Conservation (phyloP, 2,888 invertebrate species). For the Hirtodrosophila confusa region DNA sequence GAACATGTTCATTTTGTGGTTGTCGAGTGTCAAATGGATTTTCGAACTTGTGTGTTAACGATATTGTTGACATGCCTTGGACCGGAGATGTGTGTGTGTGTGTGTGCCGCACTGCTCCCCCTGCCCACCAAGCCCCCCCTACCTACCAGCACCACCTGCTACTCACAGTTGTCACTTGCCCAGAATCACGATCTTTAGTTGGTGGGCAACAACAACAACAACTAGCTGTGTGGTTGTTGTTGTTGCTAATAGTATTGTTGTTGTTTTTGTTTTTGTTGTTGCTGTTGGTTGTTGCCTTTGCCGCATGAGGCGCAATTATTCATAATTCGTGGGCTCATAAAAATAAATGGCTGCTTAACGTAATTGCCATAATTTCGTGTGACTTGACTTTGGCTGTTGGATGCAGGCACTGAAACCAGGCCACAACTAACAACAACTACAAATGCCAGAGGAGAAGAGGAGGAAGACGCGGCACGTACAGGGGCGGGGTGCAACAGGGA, state of each 20-base stretch:
- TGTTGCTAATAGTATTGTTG: not conserved
- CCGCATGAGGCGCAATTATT: constrained; percentile 61
- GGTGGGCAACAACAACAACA: constrained; percentile 2
- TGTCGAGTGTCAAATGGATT: constrained; percentile 65
- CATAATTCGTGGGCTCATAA: constrained; percentile 78
- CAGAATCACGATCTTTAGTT: constrained; percentile 14
- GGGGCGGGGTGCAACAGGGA: not conserved
- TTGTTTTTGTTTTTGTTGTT: constrained; percentile 23
- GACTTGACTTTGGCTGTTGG: constrained; percentile 61
- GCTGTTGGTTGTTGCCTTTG: constrained; percentile 18
- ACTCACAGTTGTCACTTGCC: not conserved
- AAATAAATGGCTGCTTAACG: constrained; percentile 78
- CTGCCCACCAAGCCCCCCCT: not conserved
- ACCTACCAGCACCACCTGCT: not conserved
- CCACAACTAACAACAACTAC: constrained; percentile 21
- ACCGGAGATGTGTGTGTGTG: not conserved
- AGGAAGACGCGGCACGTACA: not conserved
- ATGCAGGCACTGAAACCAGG: constrained; percentile 23
- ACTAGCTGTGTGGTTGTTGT: constrained; percentile 13
- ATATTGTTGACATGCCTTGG: constrained; percentile 50
- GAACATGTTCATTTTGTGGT: constrained; percentile 48
- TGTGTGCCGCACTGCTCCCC: constrained; percentile 6
- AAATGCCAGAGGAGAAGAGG: constrained; percentile 3
- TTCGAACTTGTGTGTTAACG: constrained; percentile 59
- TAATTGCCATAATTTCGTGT: constrained; percentile 77